Evolutionary conservation across 2,888 invertebrate genomes (phyloP).

Genomic region (Oxyscelio sp.): DNA sequence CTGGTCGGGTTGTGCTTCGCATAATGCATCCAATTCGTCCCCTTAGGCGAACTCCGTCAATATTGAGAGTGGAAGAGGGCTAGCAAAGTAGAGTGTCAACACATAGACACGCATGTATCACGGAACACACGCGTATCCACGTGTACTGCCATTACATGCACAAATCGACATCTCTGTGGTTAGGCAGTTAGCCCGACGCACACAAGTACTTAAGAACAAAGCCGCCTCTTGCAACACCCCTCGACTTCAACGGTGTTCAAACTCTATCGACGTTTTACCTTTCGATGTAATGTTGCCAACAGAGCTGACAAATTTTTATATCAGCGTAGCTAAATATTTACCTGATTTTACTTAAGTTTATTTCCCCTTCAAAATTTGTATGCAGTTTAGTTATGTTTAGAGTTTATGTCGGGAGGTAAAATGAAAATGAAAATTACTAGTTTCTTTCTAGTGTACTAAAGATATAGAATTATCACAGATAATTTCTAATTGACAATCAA

Average conservation of each 20-base stretch:
- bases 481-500: no score
- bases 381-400: no score
- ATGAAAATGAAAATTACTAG: no score
- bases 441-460: no score
- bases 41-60: slow-evolving; percentile 77
- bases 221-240: slow-evolving; percentile 62
- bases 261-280: slow-evolving; percentile 68
- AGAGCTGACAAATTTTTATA: slow-evolving; percentile 19
- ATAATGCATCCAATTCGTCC: slow-evolving; percentile 66
- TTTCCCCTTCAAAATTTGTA: no score
- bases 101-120: slow-evolving; percentile 26
- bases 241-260: slow-evolving; percentile 61
- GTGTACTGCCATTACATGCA: slow-evolving; percentile 51
- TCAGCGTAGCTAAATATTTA: no score
- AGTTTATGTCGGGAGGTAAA: no score
- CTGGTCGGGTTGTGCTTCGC: slow-evolving; percentile 32
- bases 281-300: slow-evolving; percentile 50
- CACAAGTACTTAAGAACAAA: slow-evolving; percentile 69
- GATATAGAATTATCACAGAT: no score
- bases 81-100: slow-evolving; percentile 67
- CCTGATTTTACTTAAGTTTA: no score
- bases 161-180: slow-evolving; percentile 69
- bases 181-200: slow-evolving; percentile 69
- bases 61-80: slow-evolving; percentile 71
- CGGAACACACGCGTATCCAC: no score